Evolutionary conservation across 2,888 invertebrate species (phyloP), one percentile per base, ranked within the genome.

Genomic region (Agonopterix arenella): DNA sequence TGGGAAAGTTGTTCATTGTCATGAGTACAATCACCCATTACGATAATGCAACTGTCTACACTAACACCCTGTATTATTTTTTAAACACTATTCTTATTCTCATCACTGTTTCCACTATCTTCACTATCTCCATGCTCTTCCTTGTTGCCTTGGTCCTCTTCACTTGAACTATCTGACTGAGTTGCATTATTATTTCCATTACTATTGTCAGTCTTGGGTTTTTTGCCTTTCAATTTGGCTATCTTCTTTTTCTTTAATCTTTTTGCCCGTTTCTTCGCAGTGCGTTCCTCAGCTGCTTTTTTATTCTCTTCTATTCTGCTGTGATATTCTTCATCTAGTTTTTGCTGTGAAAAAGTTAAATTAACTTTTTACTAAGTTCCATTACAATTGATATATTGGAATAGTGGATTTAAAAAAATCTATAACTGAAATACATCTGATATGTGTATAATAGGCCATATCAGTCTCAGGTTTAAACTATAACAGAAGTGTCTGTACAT

Each of bases 261-360:
- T 74, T 98, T 99, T 0, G 95, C 95, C 61, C 98, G 90, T 75
- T 97, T 98, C 71, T 98, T 98, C 0, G 96, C 96, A 4, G 98
- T 98, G 71, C 91, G 92, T 66, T 94, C 93, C 59, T 96, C 97
- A 8, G 96, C 94, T 62, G 80, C 80, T 66, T 73, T 90, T 61
- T 83, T 90, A 73, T 97, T 96, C 61, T 94, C 92, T 75, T 95
- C 94, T 40, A 98, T 79, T 83, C 95, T 96, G 43, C 84, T 75
- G 58, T 94, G 94, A 80, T 95, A 98, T 50, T 94, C 96, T 5
- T 93, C 93, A 77, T 98, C 96, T 48, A 95, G 78, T 55, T 93
- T 92, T 78, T 98, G 97, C 93, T 96, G 68, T 11, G 43, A 4
- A 43, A 40, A 40, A 11, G 7, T 28, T 28, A 28, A 28, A 28